Conservation (phyloP, 2,888 invertebrate species). For the Anoplius nigerrimus region DNA sequence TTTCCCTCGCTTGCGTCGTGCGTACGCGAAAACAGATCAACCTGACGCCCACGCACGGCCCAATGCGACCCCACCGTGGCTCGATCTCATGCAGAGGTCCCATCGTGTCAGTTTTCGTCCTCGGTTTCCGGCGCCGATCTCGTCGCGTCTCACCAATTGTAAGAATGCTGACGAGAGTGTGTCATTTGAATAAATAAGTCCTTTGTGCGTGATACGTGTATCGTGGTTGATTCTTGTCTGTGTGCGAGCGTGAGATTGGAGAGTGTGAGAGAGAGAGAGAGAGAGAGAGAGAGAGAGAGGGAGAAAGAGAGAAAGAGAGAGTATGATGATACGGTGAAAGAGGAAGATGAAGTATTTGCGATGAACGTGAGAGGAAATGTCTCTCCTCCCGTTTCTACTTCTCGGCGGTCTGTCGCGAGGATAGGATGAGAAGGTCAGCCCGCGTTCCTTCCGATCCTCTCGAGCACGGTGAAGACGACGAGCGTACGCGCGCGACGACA, state of each 20-base stretch:
- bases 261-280: neutral
- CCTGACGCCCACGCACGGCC: too few species aligned
- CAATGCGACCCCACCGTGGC: too few species aligned
- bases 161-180: too few species aligned
- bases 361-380: neutral
- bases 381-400: neutral
- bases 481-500: constrained; percentile 2
- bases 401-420: neutral
- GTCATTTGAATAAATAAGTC: too few species aligned
- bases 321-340: neutral
- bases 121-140: too few species aligned
- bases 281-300: constrained; percentile 10
- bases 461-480: constrained; percentile 18
- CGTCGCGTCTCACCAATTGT: too few species aligned
- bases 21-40: too few species aligned
- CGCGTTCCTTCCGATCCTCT: constrained; percentile 5
- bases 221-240: neutral
- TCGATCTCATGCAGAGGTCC: too few species aligned
- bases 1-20: too few species aligned
- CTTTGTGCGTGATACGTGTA: too few species aligned
- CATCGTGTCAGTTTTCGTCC: too few species aligned
- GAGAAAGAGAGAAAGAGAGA: neutral
- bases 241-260: neutral
- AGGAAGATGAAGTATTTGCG: neutral
- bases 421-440: neutral